phyloP scores from a whole-genome alignment of 1,140 invertebrate species.

The Pseudomyrmex dendroicus region DNA sequence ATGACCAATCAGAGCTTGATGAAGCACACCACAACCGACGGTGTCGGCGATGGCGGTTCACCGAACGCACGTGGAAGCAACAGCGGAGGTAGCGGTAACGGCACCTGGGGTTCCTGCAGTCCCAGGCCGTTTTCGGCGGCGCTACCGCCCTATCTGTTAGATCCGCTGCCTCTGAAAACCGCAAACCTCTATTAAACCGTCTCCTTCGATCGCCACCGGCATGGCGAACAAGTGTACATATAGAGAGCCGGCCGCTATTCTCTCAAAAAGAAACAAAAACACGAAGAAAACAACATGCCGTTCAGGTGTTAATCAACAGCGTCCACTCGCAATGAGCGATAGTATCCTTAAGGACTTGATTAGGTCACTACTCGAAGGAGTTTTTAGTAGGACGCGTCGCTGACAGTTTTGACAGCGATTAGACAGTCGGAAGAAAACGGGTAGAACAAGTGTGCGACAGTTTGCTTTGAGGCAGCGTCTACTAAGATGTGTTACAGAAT shows the following conservation, averaged over 20 bases:
- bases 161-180: constrained; percentile 84
- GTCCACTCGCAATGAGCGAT: not conserved
- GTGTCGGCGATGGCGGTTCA: constrained; percentile 71
- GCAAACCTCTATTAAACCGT: constrained; percentile 82
- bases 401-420: constrained; percentile 54
- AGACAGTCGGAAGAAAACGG: not conserved
- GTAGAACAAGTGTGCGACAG: not conserved
- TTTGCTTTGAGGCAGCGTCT: constrained; percentile 14
- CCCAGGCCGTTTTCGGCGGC: constrained; percentile 82
- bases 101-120: constrained; percentile 83
- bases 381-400: constrained; percentile 27
- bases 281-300: constrained; percentile 27
- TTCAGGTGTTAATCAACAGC: constrained; percentile 38
- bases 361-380: not conserved
- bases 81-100: constrained; percentile 60
- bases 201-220: constrained; percentile 26
- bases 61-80: constrained; percentile 78
- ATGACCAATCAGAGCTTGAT: constrained; percentile 76
- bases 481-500: constrained; percentile 11
- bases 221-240: constrained; percentile 62
- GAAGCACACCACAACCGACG: constrained; percentile 73
- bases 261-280: not conserved
- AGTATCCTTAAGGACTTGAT: not conserved
- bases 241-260: constrained; percentile 20
- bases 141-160: constrained; percentile 82